phyloP scores from a whole-genome alignment of 2,113 vertebrate species.

The Bothrops jararaca region DNA sequence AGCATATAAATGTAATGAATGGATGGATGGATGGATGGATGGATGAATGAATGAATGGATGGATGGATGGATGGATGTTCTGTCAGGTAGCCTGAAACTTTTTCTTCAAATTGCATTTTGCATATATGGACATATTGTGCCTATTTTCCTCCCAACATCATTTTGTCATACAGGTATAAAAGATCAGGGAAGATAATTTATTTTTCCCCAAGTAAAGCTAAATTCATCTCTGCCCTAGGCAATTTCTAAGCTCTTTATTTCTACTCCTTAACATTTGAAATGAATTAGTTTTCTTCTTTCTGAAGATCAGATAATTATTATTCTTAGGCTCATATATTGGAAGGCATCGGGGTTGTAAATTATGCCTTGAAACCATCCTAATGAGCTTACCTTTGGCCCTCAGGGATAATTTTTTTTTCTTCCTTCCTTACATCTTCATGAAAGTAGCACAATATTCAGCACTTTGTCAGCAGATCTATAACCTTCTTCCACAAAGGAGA shows the following conservation, averaged over 20 bases:
- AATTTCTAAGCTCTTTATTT: constrained; percentile 31
- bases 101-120: not conserved
- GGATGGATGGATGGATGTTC: not conserved
- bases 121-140: not conserved
- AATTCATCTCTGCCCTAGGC: not conserved
- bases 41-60: too few species aligned
- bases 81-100: not conserved
- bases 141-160: not conserved
- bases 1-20: not conserved
- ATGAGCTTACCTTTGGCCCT: constrained; percentile 4
- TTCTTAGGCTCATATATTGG: not conserved
- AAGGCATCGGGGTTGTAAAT: not conserved
- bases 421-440: not conserved
- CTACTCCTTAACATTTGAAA: constrained; percentile 13
- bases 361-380: not conserved
- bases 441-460: not conserved
- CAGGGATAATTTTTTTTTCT: not conserved
- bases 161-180: constrained; percentile 7
- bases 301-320: constrained; percentile 17
- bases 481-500: not conserved
- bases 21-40: too few species aligned
- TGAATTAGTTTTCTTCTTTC: not conserved
- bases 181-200: constrained; percentile 2
- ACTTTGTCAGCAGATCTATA: not conserved
- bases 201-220: constrained; percentile 8